Evolutionary conservation across 2,797 vertebrate genomes (phyloP), one percentile per base, ranked within the genome.

Genomic region (Dermochelys coriacea): DNA sequence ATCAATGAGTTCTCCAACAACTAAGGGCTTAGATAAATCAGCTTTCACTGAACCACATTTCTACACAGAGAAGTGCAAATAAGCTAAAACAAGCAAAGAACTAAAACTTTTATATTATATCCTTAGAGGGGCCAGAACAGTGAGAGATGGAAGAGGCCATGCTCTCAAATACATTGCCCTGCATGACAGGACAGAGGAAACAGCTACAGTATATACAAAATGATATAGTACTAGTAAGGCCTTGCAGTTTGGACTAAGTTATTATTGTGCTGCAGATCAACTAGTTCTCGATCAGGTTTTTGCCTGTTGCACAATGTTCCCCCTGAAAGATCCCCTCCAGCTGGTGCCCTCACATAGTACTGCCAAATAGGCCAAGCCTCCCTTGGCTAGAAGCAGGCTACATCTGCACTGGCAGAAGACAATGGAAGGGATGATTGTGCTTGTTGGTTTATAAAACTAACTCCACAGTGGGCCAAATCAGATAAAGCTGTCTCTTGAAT

Each of bases 1-100:
- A 91, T 64, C 93, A 92, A 93, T 82, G 93, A 93, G 95, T 94
- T 89, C 23, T 16, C 47, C 82, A 93, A 93, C 89, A 94, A 95
- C 88, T 57, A 31, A 57, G 87, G 64, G 5, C 19, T 68, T 37
- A 37, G 64, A 91, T 85, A 54, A 96, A 95, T 94, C 85, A 18
- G 34, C 55, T 95, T 86, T 23, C 81, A 81, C 82, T 7, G 52
- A 51, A 27, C 81, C 19, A 41, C 1, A 18, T 19, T 84, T 92
- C 86, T 57, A 80, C 86, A 57, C 34, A 55, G 92, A 0, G 0
- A 86, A 14, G 75, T 83, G 80, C 51, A 41, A 93, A 61, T 51
- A 87, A 91, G 84, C 75, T 94, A 87, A 68, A 92, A 94, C 55
- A 75, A 25, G 23, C 41, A 45, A 41, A 75, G 71, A 47, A 75